phyloP scores from a whole-genome alignment of 2,113 vertebrate species.

The Camarhynchus parvulus region DNA sequence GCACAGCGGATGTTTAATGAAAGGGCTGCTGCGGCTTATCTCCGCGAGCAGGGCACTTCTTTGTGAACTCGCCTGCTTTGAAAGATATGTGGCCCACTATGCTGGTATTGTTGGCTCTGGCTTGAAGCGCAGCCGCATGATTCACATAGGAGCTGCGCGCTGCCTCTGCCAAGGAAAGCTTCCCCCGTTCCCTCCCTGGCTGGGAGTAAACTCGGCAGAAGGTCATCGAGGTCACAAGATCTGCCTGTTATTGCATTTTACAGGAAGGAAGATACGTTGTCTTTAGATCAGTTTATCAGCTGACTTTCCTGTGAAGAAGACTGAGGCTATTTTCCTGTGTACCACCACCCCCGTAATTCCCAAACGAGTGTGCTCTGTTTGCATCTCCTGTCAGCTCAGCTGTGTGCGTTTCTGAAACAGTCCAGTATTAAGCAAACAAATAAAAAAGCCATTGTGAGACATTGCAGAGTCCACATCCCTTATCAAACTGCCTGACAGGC shows the following conservation, averaged over 20 bases:
- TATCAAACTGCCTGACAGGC: conserved; percentile 62
- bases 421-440: conserved; percentile 70
- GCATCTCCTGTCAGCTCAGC: conserved; percentile 63
- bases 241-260: conserved; percentile 68
- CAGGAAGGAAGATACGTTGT: conserved; percentile 78
- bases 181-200: not conserved
- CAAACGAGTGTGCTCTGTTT: conserved; percentile 52
- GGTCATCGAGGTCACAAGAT: conserved; percentile 63
- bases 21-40: conserved; percentile 66
- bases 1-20: conserved; percentile 57
- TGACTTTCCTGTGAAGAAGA: conserved; percentile 77
- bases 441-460: conserved; percentile 76
- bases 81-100: conserved; percentile 44
- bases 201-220: conserved; percentile 39
- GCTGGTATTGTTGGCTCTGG: conserved; percentile 42
- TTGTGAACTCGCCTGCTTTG: conserved; percentile 36
- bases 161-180: conserved; percentile 28
- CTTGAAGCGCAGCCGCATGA: conserved; percentile 19
- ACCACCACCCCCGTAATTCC: conserved; percentile 79
- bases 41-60: not conserved
- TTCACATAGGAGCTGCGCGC: conserved; percentile 39
- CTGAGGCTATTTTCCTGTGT: conserved; percentile 68
- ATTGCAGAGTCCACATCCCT: conserved; percentile 54
- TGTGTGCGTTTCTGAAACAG: conserved; percentile 56
- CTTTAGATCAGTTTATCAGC: conserved; percentile 78